Evolutionary conservation across 2,888 invertebrate species (phyloP).

Genomic region (Halocaridina rubra): DNA sequence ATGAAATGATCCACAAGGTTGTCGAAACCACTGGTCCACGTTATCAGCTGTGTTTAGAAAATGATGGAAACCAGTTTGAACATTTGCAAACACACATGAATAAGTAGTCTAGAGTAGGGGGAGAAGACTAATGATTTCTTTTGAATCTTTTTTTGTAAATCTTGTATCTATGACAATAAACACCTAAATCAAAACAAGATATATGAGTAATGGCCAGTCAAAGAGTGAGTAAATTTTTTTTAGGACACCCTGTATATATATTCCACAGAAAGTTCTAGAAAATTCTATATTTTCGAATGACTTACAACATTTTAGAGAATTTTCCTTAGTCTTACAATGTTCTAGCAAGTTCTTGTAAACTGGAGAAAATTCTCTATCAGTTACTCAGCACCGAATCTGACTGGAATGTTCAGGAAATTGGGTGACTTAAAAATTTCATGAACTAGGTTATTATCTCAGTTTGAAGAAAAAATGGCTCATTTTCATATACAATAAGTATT

Average conservation of each 20-base stretch:
- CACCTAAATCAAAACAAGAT: neutral
- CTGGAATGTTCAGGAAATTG: no score
- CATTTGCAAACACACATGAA: constrained; percentile 1
- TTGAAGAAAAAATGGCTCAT: constrained; percentile 3
- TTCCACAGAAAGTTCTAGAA: no score
- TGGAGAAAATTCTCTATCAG: no score
- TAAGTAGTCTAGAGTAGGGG: neutral
- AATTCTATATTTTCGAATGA: no score
- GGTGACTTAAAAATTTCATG: no score
- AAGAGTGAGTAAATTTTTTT: neutral
- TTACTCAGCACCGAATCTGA: no score
- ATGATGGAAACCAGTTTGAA: constrained; percentile 32
- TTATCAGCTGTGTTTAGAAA: neutral
- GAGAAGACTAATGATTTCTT: neutral
- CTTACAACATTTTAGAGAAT: no score
- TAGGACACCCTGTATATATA: neutral
- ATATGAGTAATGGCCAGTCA: no score
- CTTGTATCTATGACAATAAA: neutral
- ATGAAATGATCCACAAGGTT: constrained; percentile 11
- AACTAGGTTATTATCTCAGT: no score
- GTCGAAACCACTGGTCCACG: neutral
- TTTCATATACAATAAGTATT: neutral
- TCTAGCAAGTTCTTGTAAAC: no score
- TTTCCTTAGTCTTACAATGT: no score
- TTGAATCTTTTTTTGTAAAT: neutral